Evolutionary conservation across 2,113 vertebrate genomes (phyloP).

Genomic region (Rhipidura dahli): DNA sequence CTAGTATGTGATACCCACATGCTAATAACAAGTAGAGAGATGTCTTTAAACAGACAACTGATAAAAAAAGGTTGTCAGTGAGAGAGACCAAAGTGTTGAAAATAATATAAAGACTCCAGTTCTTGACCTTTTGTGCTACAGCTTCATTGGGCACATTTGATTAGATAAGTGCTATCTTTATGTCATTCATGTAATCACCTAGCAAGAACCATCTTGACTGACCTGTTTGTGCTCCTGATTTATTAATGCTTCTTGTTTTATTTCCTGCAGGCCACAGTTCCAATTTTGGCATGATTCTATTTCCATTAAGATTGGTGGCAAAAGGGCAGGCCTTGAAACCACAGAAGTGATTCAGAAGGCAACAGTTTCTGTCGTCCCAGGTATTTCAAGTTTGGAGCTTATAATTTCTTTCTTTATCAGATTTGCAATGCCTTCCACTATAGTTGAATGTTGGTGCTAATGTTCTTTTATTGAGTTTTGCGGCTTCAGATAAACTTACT

Average conservation of each 20-base stretch:
- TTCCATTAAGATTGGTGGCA: constrained; percentile 28
- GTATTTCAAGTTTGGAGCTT: neutral
- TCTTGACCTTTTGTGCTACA: neutral
- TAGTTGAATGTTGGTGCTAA: neutral
- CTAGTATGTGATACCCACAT: neutral
- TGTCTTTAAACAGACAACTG: neutral
- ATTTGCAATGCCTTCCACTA: neutral
- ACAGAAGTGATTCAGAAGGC: neutral
- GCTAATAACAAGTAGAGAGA: neutral
- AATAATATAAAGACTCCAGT: neutral
- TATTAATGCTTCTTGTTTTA: neutral
- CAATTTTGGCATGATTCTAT: neutral
- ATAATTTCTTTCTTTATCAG: constrained; percentile 5
- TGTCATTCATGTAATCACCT: neutral
- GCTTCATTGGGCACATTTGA: neutral
- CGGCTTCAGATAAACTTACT: neutral
- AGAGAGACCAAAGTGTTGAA: neutral
- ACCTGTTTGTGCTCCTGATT: neutral
- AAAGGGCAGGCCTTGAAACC: constrained; percentile 12
- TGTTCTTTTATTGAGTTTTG: neutral
- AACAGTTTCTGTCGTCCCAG: neutral
- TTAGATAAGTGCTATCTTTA: neutral
- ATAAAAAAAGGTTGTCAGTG: neutral
- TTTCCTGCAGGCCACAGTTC: neutral
- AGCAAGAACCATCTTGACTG: neutral